A percentile compares a stretch with the other conserved stretches of the same genome.
These are phyloP conservation scores for Carabus problematicus DNA, from an alignment of 2,888 invertebrate species.

Conservation along the genomic window DNA sequence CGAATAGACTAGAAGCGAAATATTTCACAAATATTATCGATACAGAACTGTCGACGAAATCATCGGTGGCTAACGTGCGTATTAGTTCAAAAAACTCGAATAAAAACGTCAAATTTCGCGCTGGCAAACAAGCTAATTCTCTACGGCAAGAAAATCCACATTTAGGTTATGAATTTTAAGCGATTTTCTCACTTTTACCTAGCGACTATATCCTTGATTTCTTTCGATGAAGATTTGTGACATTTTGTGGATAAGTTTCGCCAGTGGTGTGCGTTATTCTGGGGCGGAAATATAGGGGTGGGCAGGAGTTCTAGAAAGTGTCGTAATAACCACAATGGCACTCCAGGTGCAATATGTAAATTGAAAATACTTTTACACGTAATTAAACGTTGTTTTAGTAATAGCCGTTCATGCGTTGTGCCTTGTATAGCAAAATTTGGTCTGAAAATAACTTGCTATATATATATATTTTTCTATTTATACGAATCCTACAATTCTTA, in stretches of 20 bases:
- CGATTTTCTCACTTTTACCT: background rate
- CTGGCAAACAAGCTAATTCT: constrained; percentile 42
- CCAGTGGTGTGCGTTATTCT: constrained; percentile 42
- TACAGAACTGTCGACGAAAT: constrained; percentile 39
- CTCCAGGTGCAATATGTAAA: constrained; percentile 40
- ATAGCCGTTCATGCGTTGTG: constrained; percentile 30
- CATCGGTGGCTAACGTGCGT: constrained; percentile 35
- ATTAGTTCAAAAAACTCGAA: constrained; percentile 40
- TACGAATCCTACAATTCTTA: background rate
- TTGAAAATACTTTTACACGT: constrained; percentile 38
- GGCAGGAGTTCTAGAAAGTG: constrained; percentile 48
- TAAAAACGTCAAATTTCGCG: constrained; percentile 37
- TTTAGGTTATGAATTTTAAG: background rate
- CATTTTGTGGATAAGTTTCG: constrained; percentile 21
- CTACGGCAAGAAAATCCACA: constrained; percentile 32
- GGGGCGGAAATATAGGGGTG: constrained; percentile 45
- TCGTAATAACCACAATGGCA: constrained; percentile 44
- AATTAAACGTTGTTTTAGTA: constrained; percentile 43
- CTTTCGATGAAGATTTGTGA: background rate
- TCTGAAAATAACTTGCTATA: background rate
- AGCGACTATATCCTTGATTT: background rate
- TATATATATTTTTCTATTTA: background rate
- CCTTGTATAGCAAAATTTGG: constrained; percentile 23
- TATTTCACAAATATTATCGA: constrained; percentile 43
- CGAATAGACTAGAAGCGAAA: constrained; percentile 41